A percentile compares a stretch with the other conserved stretches of the same genome.
phyloP scores from a whole-genome alignment of 2,797 vertebrate species.

The Pseudomugil gertrudae region DNA sequence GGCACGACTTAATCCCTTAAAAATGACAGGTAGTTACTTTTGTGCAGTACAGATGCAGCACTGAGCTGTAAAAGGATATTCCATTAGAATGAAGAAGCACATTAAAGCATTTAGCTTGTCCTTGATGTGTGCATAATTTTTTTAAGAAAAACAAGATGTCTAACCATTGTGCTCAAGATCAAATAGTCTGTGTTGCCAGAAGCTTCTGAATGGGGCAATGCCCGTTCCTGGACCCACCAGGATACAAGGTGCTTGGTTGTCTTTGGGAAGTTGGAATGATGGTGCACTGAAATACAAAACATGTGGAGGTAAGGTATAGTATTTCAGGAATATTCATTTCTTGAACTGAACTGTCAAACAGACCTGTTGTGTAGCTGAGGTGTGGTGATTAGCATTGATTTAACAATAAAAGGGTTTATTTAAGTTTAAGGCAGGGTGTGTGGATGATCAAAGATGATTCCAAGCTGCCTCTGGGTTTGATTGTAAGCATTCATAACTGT shows the following conservation, averaged over 20 bases:
- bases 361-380: background rate
- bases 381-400: too few species aligned
- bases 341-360: background rate
- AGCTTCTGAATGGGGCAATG: conserved; percentile 97
- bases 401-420: too few species aligned
- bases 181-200: conserved; percentile 95
- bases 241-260: conserved; percentile 92
- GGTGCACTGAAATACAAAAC: conserved; percentile 82
- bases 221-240: conserved; percentile 95
- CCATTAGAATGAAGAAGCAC: conserved; percentile 6
- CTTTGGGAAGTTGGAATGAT: conserved; percentile 92
- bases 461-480: too few species aligned
- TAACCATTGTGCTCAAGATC: conserved; percentile 91
- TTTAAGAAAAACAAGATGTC: conserved; percentile 5
- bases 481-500: background rate
- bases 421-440: background rate
- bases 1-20: conserved; percentile 88
- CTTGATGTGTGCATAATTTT: too few species aligned
- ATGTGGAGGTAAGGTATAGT: too few species aligned
- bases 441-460: background rate
- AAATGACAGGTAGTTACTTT: conserved; percentile 7
- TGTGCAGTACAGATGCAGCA: background rate
- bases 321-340: background rate
- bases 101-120: conserved; percentile 1
- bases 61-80: background rate